A percentile compares a stretch with the other conserved stretches of the same genome.
Conservation (phyloP, 1,140 invertebrate genomes). For the Dryas iulia region DNA sequence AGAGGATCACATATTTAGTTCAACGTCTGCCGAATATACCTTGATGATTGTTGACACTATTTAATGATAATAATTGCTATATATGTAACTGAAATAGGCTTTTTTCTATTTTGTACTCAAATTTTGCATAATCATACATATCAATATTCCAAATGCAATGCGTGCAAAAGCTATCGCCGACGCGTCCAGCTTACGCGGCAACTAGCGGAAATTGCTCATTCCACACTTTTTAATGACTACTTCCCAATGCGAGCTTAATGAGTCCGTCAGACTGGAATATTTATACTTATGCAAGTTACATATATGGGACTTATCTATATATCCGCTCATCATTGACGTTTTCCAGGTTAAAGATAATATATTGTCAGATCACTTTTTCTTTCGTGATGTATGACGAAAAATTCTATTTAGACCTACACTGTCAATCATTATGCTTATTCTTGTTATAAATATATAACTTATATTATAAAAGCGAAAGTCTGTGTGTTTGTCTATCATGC, state of each 20-base stretch:
- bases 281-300: conserved; percentile 12
- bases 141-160: conserved; percentile 3
- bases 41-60: too few species aligned
- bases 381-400: background rate
- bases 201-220: conserved; percentile 61
- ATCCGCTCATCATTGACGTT: background rate
- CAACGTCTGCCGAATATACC: too few species aligned
- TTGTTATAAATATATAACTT: too few species aligned
- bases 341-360: background rate
- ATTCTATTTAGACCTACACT: too few species aligned
- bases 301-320: background rate
- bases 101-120: too few species aligned
- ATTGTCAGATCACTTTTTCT: background rate
- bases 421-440: too few species aligned
- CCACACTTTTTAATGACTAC: conserved; percentile 62
- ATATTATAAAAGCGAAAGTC: too few species aligned
- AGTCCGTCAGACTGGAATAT: conserved; percentile 31
- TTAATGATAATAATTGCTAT: too few species aligned
- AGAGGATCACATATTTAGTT: too few species aligned
- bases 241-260: conserved; percentile 68
- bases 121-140: background rate
- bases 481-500: too few species aligned
- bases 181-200: conserved; percentile 23
- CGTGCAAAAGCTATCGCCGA: conserved; percentile 8
- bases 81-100: too few species aligned